Base-by-base conservation (phyloP, 2,797 vertebrate genomes). In the Danio kyathit region DNA sequence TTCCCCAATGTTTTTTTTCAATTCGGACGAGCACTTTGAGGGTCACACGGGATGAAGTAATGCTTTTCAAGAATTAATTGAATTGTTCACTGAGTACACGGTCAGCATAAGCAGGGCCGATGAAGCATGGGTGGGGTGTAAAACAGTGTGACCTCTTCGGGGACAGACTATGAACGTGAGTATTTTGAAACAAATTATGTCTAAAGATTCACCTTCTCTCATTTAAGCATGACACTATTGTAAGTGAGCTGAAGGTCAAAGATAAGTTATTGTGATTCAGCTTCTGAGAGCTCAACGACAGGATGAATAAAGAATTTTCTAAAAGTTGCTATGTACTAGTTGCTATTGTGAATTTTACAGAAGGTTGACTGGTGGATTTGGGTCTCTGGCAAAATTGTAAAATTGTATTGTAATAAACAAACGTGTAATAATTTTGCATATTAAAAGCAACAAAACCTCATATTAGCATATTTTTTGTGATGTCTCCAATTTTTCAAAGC, bases 41-140 rank as follows among this genome's bases (percentile, higher is more conserved):
- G 69, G 79, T 79, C 77, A 72, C 11, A 11, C 17, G 52, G 40
- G 48, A 46, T 79, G 10, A 72, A 72, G 67, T 63, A 21, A 64
- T 72, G 59, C 79, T 79, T 79, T 14, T 51, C 21, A 66, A 74
- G 52, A 57, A 66, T 80, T 65, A 54, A 80, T 80, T 74, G 70
- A 73, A 73, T 74, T 65, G 61, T 57, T 71, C 69, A 29, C 41
- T 72, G 69, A 66, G 66, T 49, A 74, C 59, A 65, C 17, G 0
- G 61, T 73, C 79, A 65, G 70, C 77, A 65, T 40, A 74, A 65
- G 70, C 49, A 74, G 70, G 43, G 12, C 41, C 44, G 49, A 48
- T 56, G 70, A 74, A 57, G 43, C 40, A 48, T 57, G 40, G 43
- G 74, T 21, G 79, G 16, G 6, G 49, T n/a, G 13, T 29, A 21